Evolutionary conservation across 2,888 invertebrate species (phyloP), one percentile per base, ranked within the genome.

Genomic region (Myopa tessellatipennis): DNA sequence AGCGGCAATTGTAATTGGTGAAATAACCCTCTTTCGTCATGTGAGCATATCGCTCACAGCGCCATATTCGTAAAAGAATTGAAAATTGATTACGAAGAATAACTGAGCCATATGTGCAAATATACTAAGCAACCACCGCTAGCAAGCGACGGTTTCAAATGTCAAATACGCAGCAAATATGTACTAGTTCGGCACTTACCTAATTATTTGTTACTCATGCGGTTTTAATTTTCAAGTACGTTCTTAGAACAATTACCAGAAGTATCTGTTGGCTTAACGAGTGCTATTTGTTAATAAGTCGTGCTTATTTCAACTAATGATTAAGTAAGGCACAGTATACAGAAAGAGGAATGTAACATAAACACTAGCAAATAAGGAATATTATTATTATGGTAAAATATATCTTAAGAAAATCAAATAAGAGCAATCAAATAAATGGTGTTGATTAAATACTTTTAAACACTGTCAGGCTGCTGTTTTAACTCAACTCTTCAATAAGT

Each of bases 41-140:
- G 26, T 14, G 36, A 70, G 14, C 14, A 36, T 12, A 7, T 16
- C 34, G 36, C 55, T 52, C 52, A 18, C 36, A 10, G 26, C 10
- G 50, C 61, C 65, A 36, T 10, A 65, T 65, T 65, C 38, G 65
- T 65, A 55, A 69, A 45, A 75, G 75, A 75, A 75, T 75, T 38
- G 75, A 69, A 69, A 75, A 75, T 79, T 81, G 80, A 80, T 81
- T 80, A 80, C 80, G 79, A 70, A 63, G 79, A 80, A 80, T 78
- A 80, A 81, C 79, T 77, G 77, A 68, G 80, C 77, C 81, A 81
- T 81, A 80, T 81, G 81, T 81, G 80, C 81, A 74, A 80, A 81
- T 79, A 78, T 65, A 34, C 36, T 36, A 52, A 18, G 38, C 38
- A 55, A 45, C 50, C 52, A 60, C 69, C 12, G 16, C 14, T 14